phyloP scores from a whole-genome alignment of 1,140 invertebrate genomes.

The Drosophila malerkotliana region DNA sequence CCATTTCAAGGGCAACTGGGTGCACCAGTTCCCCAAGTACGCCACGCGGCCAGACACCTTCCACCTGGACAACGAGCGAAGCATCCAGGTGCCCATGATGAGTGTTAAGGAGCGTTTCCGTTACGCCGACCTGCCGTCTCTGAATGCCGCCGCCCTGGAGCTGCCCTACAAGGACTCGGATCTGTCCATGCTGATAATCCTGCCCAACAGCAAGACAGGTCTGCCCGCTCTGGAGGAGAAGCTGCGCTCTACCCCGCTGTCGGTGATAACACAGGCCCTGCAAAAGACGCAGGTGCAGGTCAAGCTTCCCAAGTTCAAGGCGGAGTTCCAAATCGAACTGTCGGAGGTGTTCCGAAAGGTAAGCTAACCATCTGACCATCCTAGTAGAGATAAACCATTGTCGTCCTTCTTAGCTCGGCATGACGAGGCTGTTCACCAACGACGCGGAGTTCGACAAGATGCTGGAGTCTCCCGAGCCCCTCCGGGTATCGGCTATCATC shows the following conservation, averaged over 20 bases:
- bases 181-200: slow-evolving; percentile 86
- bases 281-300: slow-evolving; percentile 83
- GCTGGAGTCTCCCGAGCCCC: slow-evolving; percentile 83
- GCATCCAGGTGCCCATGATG: slow-evolving; percentile 85
- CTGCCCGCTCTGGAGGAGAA: slow-evolving; percentile 84
- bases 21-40: slow-evolving; percentile 49
- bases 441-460: slow-evolving; percentile 87
- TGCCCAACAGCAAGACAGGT: slow-evolving; percentile 85
- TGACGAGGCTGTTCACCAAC: slow-evolving; percentile 86
- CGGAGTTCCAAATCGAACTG: slow-evolving; percentile 85
- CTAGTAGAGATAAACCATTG: background rate
- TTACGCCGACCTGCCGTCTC: slow-evolving; percentile 54
- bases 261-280: slow-evolving; percentile 69
- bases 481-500: slow-evolving; percentile 85
- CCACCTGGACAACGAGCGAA: slow-evolving; percentile 50
- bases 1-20: slow-evolving; percentile 86
- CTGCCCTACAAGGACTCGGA: slow-evolving; percentile 82
- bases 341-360: slow-evolving; percentile 85
- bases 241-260: slow-evolving; percentile 79
- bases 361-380: background rate
- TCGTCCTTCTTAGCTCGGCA: slow-evolving; percentile 84
- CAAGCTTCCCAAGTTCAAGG: slow-evolving; percentile 87
- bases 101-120: slow-evolving; percentile 75
- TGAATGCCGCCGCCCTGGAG: slow-evolving; percentile 71
- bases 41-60: slow-evolving; percentile 58